Percentiles rank a stretch among this genome's conserved stretches.
Evolutionary conservation across 1,140 invertebrate species (phyloP).

Genomic region (Atopsyche davidsoni): DNA sequence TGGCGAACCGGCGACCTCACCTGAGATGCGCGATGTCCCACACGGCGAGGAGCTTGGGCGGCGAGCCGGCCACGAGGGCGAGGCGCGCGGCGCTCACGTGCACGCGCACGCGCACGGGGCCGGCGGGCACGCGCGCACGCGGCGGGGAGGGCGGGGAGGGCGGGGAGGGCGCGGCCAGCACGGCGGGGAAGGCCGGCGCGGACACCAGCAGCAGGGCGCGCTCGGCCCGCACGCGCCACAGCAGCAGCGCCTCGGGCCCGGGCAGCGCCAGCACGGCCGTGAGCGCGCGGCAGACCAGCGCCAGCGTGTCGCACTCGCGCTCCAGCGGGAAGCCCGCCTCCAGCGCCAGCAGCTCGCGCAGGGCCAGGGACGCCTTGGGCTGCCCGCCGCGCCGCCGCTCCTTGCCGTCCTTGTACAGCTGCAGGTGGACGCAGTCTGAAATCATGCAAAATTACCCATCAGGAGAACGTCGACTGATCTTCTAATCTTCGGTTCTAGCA

Average conservation of each 20-base stretch:
- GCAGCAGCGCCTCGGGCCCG: conserved; percentile 74
- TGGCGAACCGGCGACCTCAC: conserved; percentile 30
- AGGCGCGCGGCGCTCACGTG: conserved; percentile 64
- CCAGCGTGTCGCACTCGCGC: conserved; percentile 84
- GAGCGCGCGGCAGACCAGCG: conserved; percentile 74
- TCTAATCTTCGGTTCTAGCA: too few species aligned
- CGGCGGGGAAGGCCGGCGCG: conserved; percentile 81
- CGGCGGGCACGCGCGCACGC: conserved; percentile 60
- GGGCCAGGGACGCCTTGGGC: conserved; percentile 76
- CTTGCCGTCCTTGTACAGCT: conserved; percentile 81
- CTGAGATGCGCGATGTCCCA: conserved; percentile 66
- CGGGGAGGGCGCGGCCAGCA: conserved; percentile 62
- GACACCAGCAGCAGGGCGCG: conserved; percentile 73
- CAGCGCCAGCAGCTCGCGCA: conserved; percentile 76
- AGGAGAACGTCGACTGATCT: too few species aligned
- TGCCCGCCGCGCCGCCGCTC: conserved; percentile 80
- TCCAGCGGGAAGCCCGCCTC: conserved; percentile 83
- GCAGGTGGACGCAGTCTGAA: conserved; percentile 83
- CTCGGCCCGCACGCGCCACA: conserved; percentile 87
- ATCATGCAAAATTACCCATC: conserved; percentile 38
- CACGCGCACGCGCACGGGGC: conserved; percentile 63
- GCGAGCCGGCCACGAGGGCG: conserved; percentile 66
- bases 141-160: conserved; percentile 65
- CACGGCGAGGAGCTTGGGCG: conserved; percentile 59
- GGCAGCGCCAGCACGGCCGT: conserved; percentile 81